These are phyloP conservation scores for Drosophila persimilis DNA, from an alignment of 1,140 invertebrate species.

Conservation along the genomic window DNA sequence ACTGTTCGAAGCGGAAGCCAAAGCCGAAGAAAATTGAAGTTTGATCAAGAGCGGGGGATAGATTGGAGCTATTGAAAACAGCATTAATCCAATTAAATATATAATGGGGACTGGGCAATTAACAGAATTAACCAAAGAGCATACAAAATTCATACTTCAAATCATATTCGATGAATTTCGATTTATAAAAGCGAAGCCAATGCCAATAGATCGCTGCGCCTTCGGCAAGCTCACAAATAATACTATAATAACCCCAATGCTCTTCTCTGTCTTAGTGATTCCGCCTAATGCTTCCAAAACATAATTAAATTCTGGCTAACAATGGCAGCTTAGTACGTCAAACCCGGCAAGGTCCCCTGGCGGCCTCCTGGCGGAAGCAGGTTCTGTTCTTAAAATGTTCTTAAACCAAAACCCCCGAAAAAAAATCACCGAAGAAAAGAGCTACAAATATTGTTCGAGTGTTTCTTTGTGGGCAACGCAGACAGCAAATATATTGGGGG, in stretches of 20 bases:
- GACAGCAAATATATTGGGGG: conserved; percentile 40
- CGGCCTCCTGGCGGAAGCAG: conserved; percentile 56
- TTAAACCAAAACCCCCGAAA: background rate
- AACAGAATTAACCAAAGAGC: conserved; percentile 10
- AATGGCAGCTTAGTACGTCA: conserved; percentile 49
- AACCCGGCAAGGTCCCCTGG: conserved; percentile 4
- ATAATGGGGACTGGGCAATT: conserved; percentile 10
- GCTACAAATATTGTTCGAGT: conserved; percentile 5
- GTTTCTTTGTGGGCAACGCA: conserved; percentile 8
- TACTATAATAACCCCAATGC: conserved; percentile 24
- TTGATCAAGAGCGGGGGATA: no score
- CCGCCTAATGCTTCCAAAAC: conserved; percentile 24
- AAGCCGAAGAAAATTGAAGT: no score
- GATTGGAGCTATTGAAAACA: background rate
- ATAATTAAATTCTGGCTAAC: conserved; percentile 70
- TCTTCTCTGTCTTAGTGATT: conserved; percentile 16
- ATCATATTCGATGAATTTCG: background rate
- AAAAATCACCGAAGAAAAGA: conserved; percentile 28
- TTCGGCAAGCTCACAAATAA: conserved; percentile 29
- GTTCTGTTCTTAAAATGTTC: conserved; percentile 27
- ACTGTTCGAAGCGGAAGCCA: no score
- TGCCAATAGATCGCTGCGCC: conserved; percentile 40
- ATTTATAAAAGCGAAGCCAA: conserved; percentile 3
- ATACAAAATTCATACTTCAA: conserved; percentile 1
- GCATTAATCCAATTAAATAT: conserved; percentile 6